A percentile compares a stretch with the other conserved stretches of the same genome.
Evolutionary conservation across 1,140 invertebrate species (phyloP).

Genomic region (Meloidogyne floridensis): DNA sequence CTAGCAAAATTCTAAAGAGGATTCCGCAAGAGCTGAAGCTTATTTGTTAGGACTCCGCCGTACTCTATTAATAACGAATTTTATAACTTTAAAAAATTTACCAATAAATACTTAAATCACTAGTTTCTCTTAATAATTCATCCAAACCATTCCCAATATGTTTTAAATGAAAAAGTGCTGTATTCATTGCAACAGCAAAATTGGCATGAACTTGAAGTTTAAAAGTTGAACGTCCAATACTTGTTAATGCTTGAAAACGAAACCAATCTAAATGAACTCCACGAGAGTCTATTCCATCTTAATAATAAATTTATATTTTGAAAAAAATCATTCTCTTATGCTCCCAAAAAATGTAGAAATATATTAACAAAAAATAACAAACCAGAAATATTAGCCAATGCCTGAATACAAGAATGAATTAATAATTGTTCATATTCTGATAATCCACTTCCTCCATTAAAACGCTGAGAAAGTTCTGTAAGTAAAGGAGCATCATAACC

Average conservation of each 20-base stretch:
- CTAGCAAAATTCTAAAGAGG: no score
- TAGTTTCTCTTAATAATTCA: constrained; percentile 91
- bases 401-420: constrained; percentile 86
- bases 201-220: constrained; percentile 82
- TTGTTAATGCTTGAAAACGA: constrained; percentile 87
- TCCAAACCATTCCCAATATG: constrained; percentile 96
- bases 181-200: constrained; percentile 87
- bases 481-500: constrained; percentile 91
- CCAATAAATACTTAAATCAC: constrained; percentile 93
- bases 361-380: constrained; percentile 19
- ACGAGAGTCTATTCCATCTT: constrained; percentile 70
- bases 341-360: no score
- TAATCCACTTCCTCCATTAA: constrained; percentile 73
- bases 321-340: not conserved
- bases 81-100: constrained; percentile 59
- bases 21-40: no score
- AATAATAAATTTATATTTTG: no score
- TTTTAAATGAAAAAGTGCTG: constrained; percentile 92
- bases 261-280: constrained; percentile 95
- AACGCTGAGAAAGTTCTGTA: constrained; percentile 82
- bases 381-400: constrained; percentile 76
- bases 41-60: no score
- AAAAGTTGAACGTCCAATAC: constrained; percentile 80
- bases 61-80: no score
- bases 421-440: constrained; percentile 93